These are phyloP conservation scores for Leptodactylus fallax DNA, from an alignment of 2,797 vertebrate species.

Conservation along the genomic window DNA sequence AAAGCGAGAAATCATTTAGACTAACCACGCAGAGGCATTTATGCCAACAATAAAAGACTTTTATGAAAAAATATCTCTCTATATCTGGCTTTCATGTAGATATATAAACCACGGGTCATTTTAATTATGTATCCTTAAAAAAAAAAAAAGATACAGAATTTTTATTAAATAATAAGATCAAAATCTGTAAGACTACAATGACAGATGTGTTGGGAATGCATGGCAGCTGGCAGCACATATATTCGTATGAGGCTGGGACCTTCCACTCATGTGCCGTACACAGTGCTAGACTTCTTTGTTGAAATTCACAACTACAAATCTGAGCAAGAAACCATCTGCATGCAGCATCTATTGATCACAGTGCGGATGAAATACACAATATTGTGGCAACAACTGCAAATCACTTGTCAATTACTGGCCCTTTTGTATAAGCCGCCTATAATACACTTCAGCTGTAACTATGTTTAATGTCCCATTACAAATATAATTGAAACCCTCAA, in stretches of 20 bases:
- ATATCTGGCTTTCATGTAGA: neutral
- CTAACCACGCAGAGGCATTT: neutral
- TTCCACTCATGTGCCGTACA: neutral
- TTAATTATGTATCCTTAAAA: neutral
- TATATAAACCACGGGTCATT: neutral
- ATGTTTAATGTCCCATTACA: constrained; percentile 24
- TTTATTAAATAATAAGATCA: neutral
- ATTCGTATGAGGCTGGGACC: neutral
- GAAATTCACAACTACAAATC: neutral
- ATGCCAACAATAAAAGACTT: constrained; percentile 2
- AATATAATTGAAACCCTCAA: neutral
- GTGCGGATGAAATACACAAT: constrained; percentile 25
- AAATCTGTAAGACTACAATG: neutral
- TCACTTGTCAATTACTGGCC: constrained; percentile 16
- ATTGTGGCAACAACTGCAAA: constrained; percentile 18
- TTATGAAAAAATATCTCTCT: neutral
- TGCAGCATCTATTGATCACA: constrained; percentile 25
- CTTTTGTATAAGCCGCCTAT: neutral
- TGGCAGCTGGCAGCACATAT: constrained; percentile 7
- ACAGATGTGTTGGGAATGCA: neutral
- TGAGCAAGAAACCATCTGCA: neutral
- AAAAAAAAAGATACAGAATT: too few relatives aligned
- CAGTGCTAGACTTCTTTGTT: neutral
- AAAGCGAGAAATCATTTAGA: constrained; percentile 32
- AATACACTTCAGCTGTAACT: neutral